A percentile compares a stretch with the other conserved stretches of the same genome.
These are phyloP conservation scores for Umimayanthus kanabou DNA, from an alignment of 92 coral and sea anemone species.

Conservation along the genomic window DNA sequence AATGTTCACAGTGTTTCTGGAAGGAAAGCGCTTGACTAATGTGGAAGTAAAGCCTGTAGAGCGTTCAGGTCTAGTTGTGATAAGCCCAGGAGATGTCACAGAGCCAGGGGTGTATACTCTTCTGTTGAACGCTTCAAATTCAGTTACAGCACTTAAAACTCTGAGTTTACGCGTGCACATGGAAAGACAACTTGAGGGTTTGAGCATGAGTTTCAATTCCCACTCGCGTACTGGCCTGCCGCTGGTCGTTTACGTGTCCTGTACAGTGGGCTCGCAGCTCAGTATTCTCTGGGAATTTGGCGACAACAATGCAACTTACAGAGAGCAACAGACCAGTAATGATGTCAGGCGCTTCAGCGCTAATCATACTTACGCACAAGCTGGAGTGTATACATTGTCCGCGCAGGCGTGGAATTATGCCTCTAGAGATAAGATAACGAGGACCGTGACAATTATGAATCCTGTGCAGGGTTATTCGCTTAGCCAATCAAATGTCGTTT, in stretches of 20 bases:
- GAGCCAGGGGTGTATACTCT: conserved; percentile 71
- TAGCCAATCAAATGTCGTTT: conserved; percentile 2
- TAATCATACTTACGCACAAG: conserved; percentile 41
- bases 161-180: conserved; percentile 41
- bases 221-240: conserved; percentile 55
- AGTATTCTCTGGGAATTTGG: conserved; percentile 72
- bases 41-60: conserved; percentile 18
- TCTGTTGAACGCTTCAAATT: conserved; percentile 64
- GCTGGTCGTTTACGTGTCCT: conserved; percentile 55
- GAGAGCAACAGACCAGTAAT: conserved; percentile 35
- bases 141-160: conserved; percentile 55
- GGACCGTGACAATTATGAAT: conserved; percentile 44
- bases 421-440: neutral
- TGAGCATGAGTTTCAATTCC: conserved; percentile 62
- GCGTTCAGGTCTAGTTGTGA: conserved; percentile 11
- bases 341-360: conserved; percentile 35
- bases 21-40: neutral
- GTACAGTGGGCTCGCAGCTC: conserved; percentile 69
- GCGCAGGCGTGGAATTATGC: conserved; percentile 63
- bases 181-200: conserved; percentile 46
- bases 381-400: conserved; percentile 57
- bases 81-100: conserved; percentile 41
- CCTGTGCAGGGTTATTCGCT: conserved; percentile 74
- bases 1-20: conserved; percentile 35
- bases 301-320: conserved; percentile 44